Percentiles rank a stretch among this genome's conserved stretches.
phyloP scores from a whole-genome alignment of 2,797 vertebrate species.

The Xyrichtys novacula region DNA sequence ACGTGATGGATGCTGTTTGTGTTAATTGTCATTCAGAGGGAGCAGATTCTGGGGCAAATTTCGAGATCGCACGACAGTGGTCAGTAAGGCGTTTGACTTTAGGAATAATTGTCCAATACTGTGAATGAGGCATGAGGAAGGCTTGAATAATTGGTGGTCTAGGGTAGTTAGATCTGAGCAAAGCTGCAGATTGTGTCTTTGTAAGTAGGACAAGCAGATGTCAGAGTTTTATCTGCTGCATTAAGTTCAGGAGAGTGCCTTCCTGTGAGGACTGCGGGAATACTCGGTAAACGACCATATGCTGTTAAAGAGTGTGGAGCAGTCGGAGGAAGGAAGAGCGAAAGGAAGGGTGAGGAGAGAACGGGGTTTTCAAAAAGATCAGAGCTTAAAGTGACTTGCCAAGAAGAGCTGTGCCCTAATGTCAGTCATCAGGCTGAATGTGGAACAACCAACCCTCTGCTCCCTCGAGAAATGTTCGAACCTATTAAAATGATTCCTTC shows the following conservation, averaged over 20 bases:
- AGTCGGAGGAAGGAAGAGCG: constrained; percentile 7
- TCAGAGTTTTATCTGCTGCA: constrained; percentile 79
- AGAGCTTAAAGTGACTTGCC: constrained; percentile 30
- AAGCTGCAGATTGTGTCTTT: constrained; percentile 69
- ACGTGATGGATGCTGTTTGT: constrained; percentile 25
- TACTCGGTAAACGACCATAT: constrained; percentile 68
- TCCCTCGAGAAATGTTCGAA: constrained; percentile 46
- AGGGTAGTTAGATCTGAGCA: constrained; percentile 37
- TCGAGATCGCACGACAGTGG: constrained; percentile 2
- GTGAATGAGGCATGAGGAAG: constrained; percentile 34
- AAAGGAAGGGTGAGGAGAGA: constrained; percentile 21
- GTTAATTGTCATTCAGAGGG: constrained; percentile 31
- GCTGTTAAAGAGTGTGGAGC: constrained; percentile 46
- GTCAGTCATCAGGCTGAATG: constrained; percentile 53
- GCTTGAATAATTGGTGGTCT: constrained; percentile 40
- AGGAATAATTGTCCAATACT: constrained; percentile 27
- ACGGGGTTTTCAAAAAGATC: constrained; percentile 29
- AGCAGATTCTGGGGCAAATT: constrained; percentile 28
- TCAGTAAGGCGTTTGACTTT: constrained; percentile 28
- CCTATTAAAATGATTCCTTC: constrained; percentile 29
- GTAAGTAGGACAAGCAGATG: constrained; percentile 85
- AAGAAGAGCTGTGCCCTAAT: constrained; percentile 32
- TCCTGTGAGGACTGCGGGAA: constrained; percentile 63
- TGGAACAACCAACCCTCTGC: constrained; percentile 33
- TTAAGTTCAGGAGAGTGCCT: constrained; percentile 80